Evolutionary conservation across 2,113 vertebrate species (phyloP), one percentile per base, ranked within the genome.

Genomic region (Cromileptes altivelis): DNA sequence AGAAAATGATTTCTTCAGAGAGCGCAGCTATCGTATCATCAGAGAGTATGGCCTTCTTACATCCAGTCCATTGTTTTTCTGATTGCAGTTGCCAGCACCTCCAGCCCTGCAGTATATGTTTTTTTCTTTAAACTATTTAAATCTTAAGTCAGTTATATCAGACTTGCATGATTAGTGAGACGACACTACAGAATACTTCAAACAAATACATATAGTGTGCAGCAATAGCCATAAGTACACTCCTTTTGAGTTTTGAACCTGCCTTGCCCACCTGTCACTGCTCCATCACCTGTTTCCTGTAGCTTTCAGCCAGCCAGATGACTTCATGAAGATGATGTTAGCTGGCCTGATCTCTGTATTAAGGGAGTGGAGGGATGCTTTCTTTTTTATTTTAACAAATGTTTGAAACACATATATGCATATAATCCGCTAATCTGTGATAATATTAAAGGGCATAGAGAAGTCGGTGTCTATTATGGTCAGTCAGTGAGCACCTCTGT

Each of bases 1-100:
- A 83, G 98, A 99, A 84, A 99, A 99, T 0, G 98, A 99, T 57
- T 98, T 97, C 87, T 97, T 99, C 92, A 96, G 97, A 1, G 98
- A 99, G 77, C 98, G 98, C 93, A 98, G 97, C 87, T 99, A 98
- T 72, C 97, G 97, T 69, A 96, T 99, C 89, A 98, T 98, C 87
- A 87, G 97, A 94, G 98, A 99, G 94, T 95, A 92, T 9, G 91
- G 37, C 7, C 3, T 13, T 9, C n/a, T 60, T 63, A 21, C 37
- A 10, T 37, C 11, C 1, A 33, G n/a, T 18, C 18, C 60, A n/a
- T 6, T 58, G 17, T 47, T 64, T 64, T 25, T 25, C 15, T 19
- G 27, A 19, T 58, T 27, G 23, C 23, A 57, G n/a, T 57, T 23
- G n/a, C 5, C 53, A 23, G 21, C 53, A 55, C 10, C 55, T 57